phyloP scores from a whole-genome alignment of 2,113 vertebrate species.

The Oxygymnocypris stewartii region DNA sequence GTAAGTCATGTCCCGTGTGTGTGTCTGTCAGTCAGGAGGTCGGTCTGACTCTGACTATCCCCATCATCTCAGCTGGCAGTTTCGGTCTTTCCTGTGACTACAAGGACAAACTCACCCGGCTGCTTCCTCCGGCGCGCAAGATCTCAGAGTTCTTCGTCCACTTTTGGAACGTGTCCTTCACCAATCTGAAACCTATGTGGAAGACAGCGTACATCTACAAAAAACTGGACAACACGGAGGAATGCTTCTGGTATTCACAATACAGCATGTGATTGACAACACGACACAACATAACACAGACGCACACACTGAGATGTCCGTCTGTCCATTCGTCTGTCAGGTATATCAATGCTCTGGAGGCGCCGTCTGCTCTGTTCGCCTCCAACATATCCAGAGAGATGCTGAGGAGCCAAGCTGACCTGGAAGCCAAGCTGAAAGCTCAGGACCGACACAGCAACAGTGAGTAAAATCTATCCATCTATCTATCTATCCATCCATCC shows the following conservation, averaged over 20 bases:
- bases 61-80: slow-evolving; percentile 94
- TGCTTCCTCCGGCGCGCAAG: slow-evolving; percentile 91
- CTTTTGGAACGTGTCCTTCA: slow-evolving; percentile 67
- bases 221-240: slow-evolving; percentile 73
- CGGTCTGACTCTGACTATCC: slow-evolving; percentile 78
- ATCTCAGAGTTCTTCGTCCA: slow-evolving; percentile 78
- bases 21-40: slow-evolving; percentile 76
- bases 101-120: slow-evolving; percentile 84
- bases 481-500: not conserved
- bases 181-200: slow-evolving; percentile 80
- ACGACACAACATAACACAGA: slow-evolving; percentile 30
- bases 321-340: slow-evolving; percentile 63
- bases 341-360: slow-evolving; percentile 93
- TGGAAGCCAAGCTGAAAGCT: slow-evolving; percentile 57
- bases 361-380: slow-evolving; percentile 78
- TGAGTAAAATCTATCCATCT: slow-evolving; percentile 63
- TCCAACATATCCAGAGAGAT: slow-evolving; percentile 63
- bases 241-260: slow-evolving; percentile 85
- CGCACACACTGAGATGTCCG: not conserved
- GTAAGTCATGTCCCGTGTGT: not conserved
- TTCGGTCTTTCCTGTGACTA: slow-evolving; percentile 94
- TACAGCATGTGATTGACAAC: not conserved
- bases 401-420: slow-evolving; percentile 68
- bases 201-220: slow-evolving; percentile 84
- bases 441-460: slow-evolving; percentile 83